Conservation (phyloP, 2,113 vertebrate species). For the Callocephalon fimbriatum region DNA sequence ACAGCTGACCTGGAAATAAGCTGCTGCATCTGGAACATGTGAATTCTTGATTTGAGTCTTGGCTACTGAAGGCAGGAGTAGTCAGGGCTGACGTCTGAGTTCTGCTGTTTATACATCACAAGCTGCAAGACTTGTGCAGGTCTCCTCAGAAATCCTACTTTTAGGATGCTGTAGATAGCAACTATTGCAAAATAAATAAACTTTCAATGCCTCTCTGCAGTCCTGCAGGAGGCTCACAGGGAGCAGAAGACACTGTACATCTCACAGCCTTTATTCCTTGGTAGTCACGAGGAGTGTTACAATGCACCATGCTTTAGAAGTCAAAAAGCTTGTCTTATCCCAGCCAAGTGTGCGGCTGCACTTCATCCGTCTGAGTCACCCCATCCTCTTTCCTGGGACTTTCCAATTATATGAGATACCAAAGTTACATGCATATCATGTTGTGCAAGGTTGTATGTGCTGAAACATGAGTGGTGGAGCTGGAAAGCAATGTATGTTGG, state of each 20-base stretch:
- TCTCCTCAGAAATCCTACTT: background rate
- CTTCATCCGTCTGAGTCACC: background rate
- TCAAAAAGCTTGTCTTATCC: background rate
- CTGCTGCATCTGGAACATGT: background rate
- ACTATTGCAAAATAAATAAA: background rate
- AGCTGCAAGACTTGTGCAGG: background rate
- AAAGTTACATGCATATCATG: background rate
- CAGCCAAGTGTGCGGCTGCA: background rate
- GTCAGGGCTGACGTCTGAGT: background rate
- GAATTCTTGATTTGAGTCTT: background rate
- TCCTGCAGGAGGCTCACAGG: background rate
- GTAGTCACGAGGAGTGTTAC: accelerated
- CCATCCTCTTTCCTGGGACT: background rate
- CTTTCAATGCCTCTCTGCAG: accelerated
- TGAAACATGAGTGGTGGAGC: background rate
- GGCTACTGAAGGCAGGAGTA: accelerated
- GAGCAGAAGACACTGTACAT: background rate
- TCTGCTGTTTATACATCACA: background rate
- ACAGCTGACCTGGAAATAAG: background rate
- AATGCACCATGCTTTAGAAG: background rate
- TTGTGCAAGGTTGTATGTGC: background rate
- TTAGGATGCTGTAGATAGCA: too few species aligned
- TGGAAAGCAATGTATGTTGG: background rate
- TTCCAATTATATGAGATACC: background rate
- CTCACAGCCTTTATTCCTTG: accelerated